Percentiles rank a stretch among this genome's conserved stretches.
Evolutionary conservation across 2,113 vertebrate genomes (phyloP).

Genomic region (Spermophilus dauricus): DNA sequence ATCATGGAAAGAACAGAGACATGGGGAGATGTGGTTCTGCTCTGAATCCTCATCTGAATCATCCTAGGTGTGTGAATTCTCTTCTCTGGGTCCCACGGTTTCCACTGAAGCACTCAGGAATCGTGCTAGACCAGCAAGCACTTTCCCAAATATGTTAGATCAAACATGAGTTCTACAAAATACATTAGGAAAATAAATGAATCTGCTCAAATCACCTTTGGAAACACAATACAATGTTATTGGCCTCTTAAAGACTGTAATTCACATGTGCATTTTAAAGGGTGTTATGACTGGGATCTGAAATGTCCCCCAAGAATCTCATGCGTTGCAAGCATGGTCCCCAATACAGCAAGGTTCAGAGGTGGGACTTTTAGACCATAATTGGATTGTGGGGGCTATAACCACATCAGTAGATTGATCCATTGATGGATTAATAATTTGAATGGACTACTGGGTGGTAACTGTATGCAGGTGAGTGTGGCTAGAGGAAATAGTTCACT

Average conservation of each 20-base stretch:
- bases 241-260: not conserved
- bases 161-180: not conserved
- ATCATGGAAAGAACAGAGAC: not conserved
- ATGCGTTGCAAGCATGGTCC: too few relatives aligned
- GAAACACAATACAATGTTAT: not conserved
- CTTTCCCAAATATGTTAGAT: not conserved
- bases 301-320: too few relatives aligned
- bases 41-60: not conserved
- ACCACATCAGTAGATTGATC: too few relatives aligned
- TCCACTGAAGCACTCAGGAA: not conserved
- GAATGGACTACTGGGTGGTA: too few relatives aligned
- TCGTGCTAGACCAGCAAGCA: not conserved
- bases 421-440: too few relatives aligned
- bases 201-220: conserved; percentile 20
- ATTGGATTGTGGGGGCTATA: too few relatives aligned
- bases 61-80: too few relatives aligned
- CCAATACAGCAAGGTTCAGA: too few relatives aligned
- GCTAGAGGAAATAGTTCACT: too few relatives aligned
- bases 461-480: too few relatives aligned
- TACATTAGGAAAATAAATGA: not conserved
- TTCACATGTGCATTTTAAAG: conserved; percentile 19
- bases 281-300: not conserved
- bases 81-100: not conserved
- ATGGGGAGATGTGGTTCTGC: too few relatives aligned
- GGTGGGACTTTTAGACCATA: too few relatives aligned